Percentiles rank a stretch among this genome's conserved stretches.
These are phyloP conservation scores for Sorex maritimensis DNA, from an alignment of 2,797 vertebrate species.

Conservation along the genomic window DNA sequence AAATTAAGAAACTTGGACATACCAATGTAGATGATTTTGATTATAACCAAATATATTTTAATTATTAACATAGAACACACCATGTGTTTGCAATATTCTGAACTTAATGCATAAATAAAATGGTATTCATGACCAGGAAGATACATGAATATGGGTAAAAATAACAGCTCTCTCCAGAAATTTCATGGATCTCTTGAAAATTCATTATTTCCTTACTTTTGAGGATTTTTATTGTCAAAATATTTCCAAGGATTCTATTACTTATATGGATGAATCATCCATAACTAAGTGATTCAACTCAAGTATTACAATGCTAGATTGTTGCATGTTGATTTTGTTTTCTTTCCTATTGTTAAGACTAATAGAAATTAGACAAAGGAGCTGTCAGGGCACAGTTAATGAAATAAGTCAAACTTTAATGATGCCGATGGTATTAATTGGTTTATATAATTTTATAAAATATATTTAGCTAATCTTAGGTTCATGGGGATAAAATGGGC, in stretches of 20 bases:
- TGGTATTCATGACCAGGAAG: conserved; percentile 59
- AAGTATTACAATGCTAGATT: conserved; percentile 48
- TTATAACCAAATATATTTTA: conserved; percentile 67
- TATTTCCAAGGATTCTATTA: too few relatives aligned
- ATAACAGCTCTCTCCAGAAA: not conserved
- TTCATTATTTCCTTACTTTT: conserved; percentile 78
- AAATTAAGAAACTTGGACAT: conserved; percentile 42
- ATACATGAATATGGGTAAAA: conserved; percentile 28
- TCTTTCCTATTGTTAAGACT: conserved; percentile 70
- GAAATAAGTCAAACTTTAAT: not conserved
- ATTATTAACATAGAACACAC: conserved; percentile 49
- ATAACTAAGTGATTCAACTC: conserved; percentile 47
- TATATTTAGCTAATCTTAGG: not conserved
- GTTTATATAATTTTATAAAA: not conserved
- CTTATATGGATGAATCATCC: conserved; percentile 44
- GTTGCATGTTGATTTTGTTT: conserved; percentile 64
- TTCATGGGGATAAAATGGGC: not conserved
- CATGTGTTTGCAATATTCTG: conserved; percentile 55
- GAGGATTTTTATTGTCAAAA: conserved; percentile 6
- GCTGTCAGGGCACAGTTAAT: not conserved
- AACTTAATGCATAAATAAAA: conserved; percentile 76
- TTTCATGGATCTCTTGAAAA: conserved; percentile 70
- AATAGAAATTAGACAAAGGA: not conserved
- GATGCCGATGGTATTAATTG: not conserved
- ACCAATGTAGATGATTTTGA: conserved; percentile 65